These are phyloP conservation scores for Trissoscelio sp. DNA, from an alignment of 2,888 invertebrate species.

Conservation along the genomic window DNA sequence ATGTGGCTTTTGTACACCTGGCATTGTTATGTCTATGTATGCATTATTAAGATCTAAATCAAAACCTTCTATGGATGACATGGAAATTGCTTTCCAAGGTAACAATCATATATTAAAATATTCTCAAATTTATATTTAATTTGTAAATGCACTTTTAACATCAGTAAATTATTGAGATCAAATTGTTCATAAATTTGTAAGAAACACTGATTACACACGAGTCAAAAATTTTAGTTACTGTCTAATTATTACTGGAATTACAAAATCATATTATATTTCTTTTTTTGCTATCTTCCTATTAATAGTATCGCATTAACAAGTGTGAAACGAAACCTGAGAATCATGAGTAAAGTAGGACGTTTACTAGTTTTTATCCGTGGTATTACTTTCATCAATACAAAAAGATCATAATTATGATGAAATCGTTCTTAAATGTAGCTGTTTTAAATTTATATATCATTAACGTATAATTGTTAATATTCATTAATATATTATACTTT, in stretches of 20 bases:
- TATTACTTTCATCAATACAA: slow-evolving; percentile 15
- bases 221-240: slow-evolving; percentile 78
- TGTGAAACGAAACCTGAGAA: slow-evolving; percentile 41
- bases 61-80: slow-evolving; percentile 89
- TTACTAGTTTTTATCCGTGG: slow-evolving; percentile 15
- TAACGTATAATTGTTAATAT: slow-evolving; percentile 76
- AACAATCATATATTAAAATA: slow-evolving; percentile 85
- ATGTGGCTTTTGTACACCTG: slow-evolving; percentile 98
- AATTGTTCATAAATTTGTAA: no score
- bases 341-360: slow-evolving; percentile 40
- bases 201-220: no score
- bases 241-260: no score
- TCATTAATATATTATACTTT: background rate
- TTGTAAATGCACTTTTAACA: no score
- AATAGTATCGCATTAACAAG: slow-evolving; percentile 40
- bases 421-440: no score
- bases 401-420: no score
- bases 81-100: slow-evolving; percentile 93
- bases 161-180: background rate
- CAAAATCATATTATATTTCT: no score
- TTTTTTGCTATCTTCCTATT: slow-evolving; percentile 10
- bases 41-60: slow-evolving; percentile 90
- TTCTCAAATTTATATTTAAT: slow-evolving; percentile 85
- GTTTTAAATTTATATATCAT: background rate
- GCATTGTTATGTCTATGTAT: slow-evolving; percentile 99